phyloP scores from a whole-genome alignment of 2,888 invertebrate genomes.

The Polydrusus pterygomalis region DNA sequence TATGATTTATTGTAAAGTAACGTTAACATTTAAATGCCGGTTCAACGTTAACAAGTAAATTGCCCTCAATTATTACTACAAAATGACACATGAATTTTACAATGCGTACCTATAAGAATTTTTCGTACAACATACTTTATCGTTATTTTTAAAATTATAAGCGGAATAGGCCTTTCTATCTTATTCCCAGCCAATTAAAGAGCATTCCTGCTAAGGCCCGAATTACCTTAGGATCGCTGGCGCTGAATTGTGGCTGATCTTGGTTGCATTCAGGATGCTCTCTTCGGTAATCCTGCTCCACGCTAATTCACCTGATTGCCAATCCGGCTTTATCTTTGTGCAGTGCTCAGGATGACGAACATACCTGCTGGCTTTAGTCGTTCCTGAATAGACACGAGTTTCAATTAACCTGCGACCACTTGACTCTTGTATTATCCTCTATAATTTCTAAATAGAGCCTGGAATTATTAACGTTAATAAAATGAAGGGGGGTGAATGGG shows the following conservation, averaged over 20 bases:
- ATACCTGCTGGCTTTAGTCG: slow-evolving; percentile 51
- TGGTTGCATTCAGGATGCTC: slow-evolving; percentile 66
- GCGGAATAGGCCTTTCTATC: slow-evolving; percentile 21
- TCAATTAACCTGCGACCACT: slow-evolving; percentile 57
- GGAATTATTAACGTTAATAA: slow-evolving; percentile 43
- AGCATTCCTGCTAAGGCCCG: slow-evolving; percentile 43
- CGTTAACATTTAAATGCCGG: too few species aligned
- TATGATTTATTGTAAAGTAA: too few species aligned
- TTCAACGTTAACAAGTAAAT: too few species aligned
- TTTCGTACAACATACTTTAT: too few species aligned
- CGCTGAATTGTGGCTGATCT: slow-evolving; percentile 66
- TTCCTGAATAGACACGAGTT: slow-evolving; percentile 52
- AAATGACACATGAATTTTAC: too few species aligned
- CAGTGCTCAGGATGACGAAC: slow-evolving; percentile 52
- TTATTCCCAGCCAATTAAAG: slow-evolving; percentile 59
- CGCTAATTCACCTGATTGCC: slow-evolving; percentile 70
- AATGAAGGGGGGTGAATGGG: slow-evolving; percentile 31
- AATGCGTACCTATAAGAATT: too few species aligned
- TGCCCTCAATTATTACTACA: too few species aligned
- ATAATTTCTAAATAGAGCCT: slow-evolving; percentile 47
- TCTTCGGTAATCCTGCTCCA: slow-evolving; percentile 67
- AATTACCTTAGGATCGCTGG: slow-evolving; percentile 65
- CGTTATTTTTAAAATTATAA: too few species aligned
- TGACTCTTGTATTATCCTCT: slow-evolving; percentile 52
- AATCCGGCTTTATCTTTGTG: slow-evolving; percentile 68